Base-by-base conservation (phyloP, 2,113 vertebrate species). In the Sceloporus undulatus region DNA sequence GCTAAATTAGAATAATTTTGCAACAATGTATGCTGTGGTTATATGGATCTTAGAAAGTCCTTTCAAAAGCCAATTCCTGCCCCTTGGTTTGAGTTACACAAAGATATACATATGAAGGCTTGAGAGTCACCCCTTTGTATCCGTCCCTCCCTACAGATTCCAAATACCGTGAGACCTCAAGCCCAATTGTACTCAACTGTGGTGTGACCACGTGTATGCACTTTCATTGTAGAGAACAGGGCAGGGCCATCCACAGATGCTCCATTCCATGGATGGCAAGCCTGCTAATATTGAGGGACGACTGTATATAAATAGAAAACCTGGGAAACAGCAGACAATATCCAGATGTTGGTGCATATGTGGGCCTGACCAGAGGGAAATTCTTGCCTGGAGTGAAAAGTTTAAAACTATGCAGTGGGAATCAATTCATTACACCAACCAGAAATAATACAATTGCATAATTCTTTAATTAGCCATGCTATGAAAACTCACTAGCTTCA, bases 391-490 rank as follows among this genome's bases (percentile, higher is more conserved):
- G 40, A 65, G 56, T 62, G 56, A 65, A 23, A 14, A 86, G 40
- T 29, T 38, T 42, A 56, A 4, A 76, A 29, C 76, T 68, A 79
- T 25, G 78, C 42, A 25, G 42, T 48, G 27, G 29, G 42, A 79
- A 79, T 52, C 27, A 79, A 34, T 52, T 52, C 18, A 79, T n/a
- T 16, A 38, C 76, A 70, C 62, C 62, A 86, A 70, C 40, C 29
- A 79, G 73, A 68, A 79, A 79, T 79, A 86, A 66, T 52, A 52
- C 62, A 54, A 79, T 79, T 70, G 40, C 14, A 68, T 70, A 62
- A 79, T 86, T 79, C 75, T 86, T 68, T 68, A 79, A 79, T 86
- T 68, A 86, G 27, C 85, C 65, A 34, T 78, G 59, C 59, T 78
- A 52, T 66, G 74, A 79, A 78, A 78, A 54, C 59, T 48, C 75